phyloP scores from a whole-genome alignment of 2,888 invertebrate species.

The Sarcophaga rosellei region DNA sequence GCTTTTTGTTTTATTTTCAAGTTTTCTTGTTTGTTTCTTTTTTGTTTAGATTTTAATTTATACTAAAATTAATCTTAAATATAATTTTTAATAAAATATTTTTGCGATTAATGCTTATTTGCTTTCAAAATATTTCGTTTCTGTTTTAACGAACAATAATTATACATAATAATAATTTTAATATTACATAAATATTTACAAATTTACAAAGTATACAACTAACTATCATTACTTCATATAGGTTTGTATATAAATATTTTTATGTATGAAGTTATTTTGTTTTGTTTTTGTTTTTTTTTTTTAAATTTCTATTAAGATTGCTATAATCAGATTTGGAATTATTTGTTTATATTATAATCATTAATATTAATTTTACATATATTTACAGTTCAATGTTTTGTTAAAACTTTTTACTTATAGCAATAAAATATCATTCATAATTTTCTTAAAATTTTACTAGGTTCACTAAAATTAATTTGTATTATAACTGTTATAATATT shows the following conservation, averaged over 20 bases:
- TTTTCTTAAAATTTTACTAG: constrained; percentile 61
- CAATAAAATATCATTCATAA: constrained; percentile 57
- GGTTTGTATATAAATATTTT: constrained; percentile 47
- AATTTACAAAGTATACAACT: constrained; percentile 69
- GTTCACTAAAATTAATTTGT: constrained; percentile 55
- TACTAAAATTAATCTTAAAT: constrained; percentile 68
- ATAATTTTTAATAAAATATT: constrained; percentile 69
- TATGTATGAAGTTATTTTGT: constrained; percentile 30
- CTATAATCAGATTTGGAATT: constrained; percentile 61
- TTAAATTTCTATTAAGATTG: constrained; percentile 48
- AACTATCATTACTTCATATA: constrained; percentile 51
- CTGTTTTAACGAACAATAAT: constrained; percentile 61
- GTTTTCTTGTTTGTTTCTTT: constrained; percentile 60
- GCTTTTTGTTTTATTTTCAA: constrained; percentile 68
- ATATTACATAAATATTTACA: constrained; percentile 70
- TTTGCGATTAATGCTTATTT: constrained; percentile 69
- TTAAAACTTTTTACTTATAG: constrained; percentile 58
- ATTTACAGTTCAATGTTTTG: constrained; percentile 64
- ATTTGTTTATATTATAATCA: constrained; percentile 49
- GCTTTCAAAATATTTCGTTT: constrained; percentile 66
- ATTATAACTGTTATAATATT: constrained; percentile 33
- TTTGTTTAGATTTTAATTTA: constrained; percentile 67
- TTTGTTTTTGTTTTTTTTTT: constrained; percentile 27
- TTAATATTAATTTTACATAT: constrained; percentile 48
- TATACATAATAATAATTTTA: constrained; percentile 52